A percentile compares a stretch with the other conserved stretches of the same genome.
Conservation (phyloP, 2,888 invertebrate genomes). For the Trissolcus brochymenae region DNA sequence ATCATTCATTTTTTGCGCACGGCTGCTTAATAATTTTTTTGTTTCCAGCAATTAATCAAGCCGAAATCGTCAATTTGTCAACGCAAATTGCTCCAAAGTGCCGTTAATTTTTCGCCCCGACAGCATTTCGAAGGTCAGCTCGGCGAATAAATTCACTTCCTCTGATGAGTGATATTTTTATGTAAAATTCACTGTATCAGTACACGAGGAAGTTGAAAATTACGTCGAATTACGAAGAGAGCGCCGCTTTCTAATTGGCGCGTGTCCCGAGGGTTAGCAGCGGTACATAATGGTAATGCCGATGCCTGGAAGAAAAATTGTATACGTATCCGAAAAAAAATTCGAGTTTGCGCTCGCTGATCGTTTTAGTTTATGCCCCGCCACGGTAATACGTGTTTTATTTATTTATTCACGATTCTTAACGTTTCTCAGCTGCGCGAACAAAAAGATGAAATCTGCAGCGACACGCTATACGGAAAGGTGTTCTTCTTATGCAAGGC, state of each 20-base stretch:
- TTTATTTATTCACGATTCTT: slow-evolving; percentile 41
- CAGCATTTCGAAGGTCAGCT: background rate
- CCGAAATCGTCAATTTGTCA: background rate
- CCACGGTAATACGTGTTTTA: slow-evolving; percentile 20
- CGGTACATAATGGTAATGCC: background rate
- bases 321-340: slow-evolving; percentile 12
- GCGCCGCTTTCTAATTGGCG: slow-evolving; percentile 33
- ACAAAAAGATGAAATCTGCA: slow-evolving; percentile 32
- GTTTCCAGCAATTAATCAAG: background rate
- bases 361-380: background rate
- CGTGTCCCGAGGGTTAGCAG: slow-evolving; percentile 19
- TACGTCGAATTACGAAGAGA: slow-evolving; percentile 23
- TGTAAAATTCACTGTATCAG: slow-evolving; percentile 12
- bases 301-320: background rate
- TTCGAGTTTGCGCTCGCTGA: slow-evolving; percentile 4
- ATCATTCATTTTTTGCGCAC: slow-evolving; percentile 23
- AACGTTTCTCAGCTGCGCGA: slow-evolving; percentile 15
- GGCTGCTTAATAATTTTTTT: slow-evolving; percentile 2
- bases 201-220: slow-evolving; percentile 33
- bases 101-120: too few species aligned
- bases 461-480: slow-evolving; percentile 40
- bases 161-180: slow-evolving; percentile 10
- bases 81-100: background rate
- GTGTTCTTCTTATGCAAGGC: slow-evolving; percentile 28
- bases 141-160: background rate